phyloP scores from a whole-genome alignment of 2,797 vertebrate species.

The Sebastes flavidus region DNA sequence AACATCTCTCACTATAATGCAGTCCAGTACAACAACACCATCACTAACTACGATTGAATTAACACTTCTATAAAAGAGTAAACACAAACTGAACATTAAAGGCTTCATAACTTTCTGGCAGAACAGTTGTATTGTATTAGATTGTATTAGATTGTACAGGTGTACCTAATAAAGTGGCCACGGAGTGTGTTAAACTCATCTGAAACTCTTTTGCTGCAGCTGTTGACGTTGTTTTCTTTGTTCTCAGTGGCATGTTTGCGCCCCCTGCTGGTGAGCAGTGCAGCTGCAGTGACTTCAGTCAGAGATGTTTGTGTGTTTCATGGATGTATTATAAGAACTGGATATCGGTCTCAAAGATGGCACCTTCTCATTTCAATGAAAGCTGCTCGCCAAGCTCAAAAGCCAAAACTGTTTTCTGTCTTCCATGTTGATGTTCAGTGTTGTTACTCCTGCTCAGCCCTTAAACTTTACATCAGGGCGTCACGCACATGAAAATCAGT shows the following conservation, averaged over 20 bases:
- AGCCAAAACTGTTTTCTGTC: background rate
- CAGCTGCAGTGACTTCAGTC: background rate
- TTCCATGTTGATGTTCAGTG: background rate
- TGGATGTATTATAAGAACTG: constrained; percentile 16
- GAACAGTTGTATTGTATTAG: background rate
- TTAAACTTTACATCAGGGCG: background rate
- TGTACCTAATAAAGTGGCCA: constrained; percentile 1
- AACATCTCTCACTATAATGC: background rate
- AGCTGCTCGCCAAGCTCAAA: background rate
- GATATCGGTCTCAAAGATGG: background rate
- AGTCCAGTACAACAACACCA: background rate
- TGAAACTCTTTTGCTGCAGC: constrained; percentile 4
- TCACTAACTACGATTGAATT: no score
- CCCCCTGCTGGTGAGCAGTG: constrained; percentile 12
- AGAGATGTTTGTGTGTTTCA: background rate
- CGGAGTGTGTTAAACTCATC: background rate
- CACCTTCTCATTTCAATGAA: background rate
- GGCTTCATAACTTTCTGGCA: no score
- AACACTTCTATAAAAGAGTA: background rate
- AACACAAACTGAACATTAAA: background rate
- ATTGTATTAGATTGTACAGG: background rate
- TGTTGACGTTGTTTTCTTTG: background rate
- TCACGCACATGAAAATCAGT: background rate
- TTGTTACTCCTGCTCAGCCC: background rate
- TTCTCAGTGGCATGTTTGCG: background rate